A percentile compares a stretch with the other conserved stretches of the same genome.
These are phyloP conservation scores for Anas platyrhynchos DNA, from an alignment of 2,113 vertebrate species.

Conservation along the genomic window DNA sequence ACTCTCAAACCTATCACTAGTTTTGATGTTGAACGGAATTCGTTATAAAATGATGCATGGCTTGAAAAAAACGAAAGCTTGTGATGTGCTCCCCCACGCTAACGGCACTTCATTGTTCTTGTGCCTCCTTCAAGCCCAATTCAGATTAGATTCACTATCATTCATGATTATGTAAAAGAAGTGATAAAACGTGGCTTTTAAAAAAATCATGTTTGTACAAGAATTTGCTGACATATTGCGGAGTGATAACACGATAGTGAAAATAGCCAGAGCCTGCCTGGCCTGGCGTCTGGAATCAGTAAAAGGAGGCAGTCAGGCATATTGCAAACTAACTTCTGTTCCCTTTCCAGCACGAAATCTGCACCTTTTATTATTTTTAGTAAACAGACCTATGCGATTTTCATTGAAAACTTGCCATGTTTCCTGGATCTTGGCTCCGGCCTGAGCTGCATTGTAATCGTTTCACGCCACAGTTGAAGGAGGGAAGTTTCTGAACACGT, in stretches of 20 bases:
- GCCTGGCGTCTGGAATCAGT: constrained; percentile 59
- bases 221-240: constrained; percentile 75
- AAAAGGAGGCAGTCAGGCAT: constrained; percentile 41
- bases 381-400: background rate
- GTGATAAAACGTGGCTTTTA: constrained; percentile 57
- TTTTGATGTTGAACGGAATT: background rate
- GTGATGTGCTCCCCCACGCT: background rate
- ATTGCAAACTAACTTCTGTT: background rate
- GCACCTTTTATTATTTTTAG: background rate
- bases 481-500: background rate
- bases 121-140: constrained; percentile 64
- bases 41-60: background rate
- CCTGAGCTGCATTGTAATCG: rapidly evolving
- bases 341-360: background rate
- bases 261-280: constrained; percentile 70
- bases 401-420: background rate
- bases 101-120: background rate
- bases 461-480: rapidly evolving
- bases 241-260: constrained; percentile 73
- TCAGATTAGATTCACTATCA: constrained; percentile 80
- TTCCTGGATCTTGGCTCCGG: background rate
- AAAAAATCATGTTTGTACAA: constrained; percentile 64
- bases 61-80: background rate
- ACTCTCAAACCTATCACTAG: background rate
- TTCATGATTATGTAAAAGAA: constrained; percentile 71